Evolutionary conservation across 2,797 vertebrate species (phyloP).

Genomic region (Atherinosoma microstoma): DNA sequence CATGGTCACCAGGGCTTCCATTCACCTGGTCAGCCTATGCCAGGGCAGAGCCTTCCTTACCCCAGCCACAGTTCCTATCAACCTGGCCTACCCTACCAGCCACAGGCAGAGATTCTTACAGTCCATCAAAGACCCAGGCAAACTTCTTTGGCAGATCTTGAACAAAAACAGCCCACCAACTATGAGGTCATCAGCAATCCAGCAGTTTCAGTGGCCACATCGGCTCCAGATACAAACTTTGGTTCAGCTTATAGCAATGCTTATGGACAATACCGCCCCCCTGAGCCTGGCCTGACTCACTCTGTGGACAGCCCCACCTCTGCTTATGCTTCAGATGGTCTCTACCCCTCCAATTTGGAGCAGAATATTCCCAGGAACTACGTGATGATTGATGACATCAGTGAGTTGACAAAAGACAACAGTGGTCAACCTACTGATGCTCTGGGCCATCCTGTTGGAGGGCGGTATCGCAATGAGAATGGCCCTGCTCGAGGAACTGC

Average conservation of each 20-base stretch:
- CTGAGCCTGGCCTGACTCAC: conserved; percentile 87
- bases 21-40: conserved; percentile 85
- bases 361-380: conserved; percentile 98
- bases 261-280: conserved; percentile 89
- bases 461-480: conserved; percentile 84
- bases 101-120: conserved; percentile 85
- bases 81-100: conserved; percentile 84
- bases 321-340: conserved; percentile 89
- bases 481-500: conserved; percentile 86
- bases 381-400: conserved; percentile 99
- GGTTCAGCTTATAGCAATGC: conserved; percentile 85
- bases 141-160: conserved; percentile 94
- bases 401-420: conserved; percentile 96
- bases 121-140: conserved; percentile 93
- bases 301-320: conserved; percentile 87
- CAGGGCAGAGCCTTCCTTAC: conserved; percentile 86
- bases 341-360: conserved; percentile 93
- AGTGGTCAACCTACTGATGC: conserved; percentile 79
- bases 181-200: conserved; percentile 93
- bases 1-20: conserved; percentile 87
- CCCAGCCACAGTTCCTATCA: conserved; percentile 83
- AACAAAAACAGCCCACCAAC: conserved; percentile 96
- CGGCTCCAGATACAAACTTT: conserved; percentile 84
- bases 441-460: conserved; percentile 74
- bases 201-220: conserved; percentile 87